phyloP scores from a whole-genome alignment of 2,113 vertebrate species.

The Dicerorhinus sumatrensis region DNA sequence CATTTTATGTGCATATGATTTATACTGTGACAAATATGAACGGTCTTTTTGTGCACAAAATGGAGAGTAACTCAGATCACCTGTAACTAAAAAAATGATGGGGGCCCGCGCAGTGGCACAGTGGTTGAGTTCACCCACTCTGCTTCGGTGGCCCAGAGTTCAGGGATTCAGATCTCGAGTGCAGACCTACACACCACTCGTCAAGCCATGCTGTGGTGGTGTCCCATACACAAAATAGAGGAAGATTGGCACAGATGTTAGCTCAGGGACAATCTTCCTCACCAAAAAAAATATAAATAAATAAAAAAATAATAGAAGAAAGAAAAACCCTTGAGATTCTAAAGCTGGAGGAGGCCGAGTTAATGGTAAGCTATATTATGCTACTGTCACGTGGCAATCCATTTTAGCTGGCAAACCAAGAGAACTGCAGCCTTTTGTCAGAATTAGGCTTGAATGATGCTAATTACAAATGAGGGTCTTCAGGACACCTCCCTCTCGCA shows the following conservation, averaged over 20 bases:
- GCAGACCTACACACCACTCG: too few species aligned
- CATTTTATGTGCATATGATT: not conserved
- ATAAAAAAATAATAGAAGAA: not conserved
- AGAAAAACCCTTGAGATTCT: not conserved
- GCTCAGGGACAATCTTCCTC: too few species aligned
- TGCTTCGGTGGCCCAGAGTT: too few species aligned
- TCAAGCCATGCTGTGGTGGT: too few species aligned
- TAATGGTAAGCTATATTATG: not conserved
- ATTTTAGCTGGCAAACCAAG: not conserved
- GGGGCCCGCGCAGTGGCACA: too few species aligned
- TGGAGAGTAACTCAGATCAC: not conserved
- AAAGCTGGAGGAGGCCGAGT: not conserved
- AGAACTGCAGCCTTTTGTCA: not conserved
- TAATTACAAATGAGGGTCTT: not conserved
- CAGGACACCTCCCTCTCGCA: not conserved
- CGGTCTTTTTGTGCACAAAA: not conserved
- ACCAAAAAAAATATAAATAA: too few species aligned
- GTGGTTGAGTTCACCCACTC: too few species aligned
- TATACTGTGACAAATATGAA: not conserved
- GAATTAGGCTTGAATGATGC: not conserved
- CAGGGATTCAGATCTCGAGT: too few species aligned
- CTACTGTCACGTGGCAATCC: not conserved
- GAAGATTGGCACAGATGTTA: too few species aligned
- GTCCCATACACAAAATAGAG: too few species aligned
- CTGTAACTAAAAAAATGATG: not conserved